Evolutionary conservation across 1,140 invertebrate genomes (phyloP), one percentile per base, ranked within the genome.

Genomic region (Gryon sp.): DNA sequence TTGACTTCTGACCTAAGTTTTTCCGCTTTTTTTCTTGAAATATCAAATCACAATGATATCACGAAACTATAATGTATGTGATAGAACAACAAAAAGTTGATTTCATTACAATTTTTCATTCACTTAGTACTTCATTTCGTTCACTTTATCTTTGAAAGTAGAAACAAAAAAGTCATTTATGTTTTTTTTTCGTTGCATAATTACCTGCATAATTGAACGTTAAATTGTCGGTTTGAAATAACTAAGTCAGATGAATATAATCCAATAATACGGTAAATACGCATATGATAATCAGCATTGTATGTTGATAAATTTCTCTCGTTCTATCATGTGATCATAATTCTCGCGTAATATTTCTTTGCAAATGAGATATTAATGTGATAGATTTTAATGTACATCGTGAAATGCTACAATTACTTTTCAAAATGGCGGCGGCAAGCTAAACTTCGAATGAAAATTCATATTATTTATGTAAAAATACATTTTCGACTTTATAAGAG

Each of bases 1-100:
- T 57, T 55, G 48, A 59, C 34, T 52, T 60, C 20, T 50, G 32
- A 36, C 41, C 22, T 24, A 22, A 18, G 2, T 12, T 46, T 30
- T 62, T 55, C 30, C 41, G 43, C 30, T 16, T 26, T 28, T 34
- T 22, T 15, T 68, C 16, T 43, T 32, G n/a, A 69, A 26, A 43
- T 69, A 50, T 41, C 24, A 26, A 48, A 45, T 30, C 28, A 0
- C 14, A 43, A 26, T 14, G 19, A 22, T 22, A 32, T 9, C 2
- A 52, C 11, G 9, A 30, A 15, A 36, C 38, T 18, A 28, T 28
- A 57, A 57, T 41, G 19, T 12, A 20, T 57, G n/a, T 11, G 6
- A 5, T 30, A 57, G 26, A 4, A 55, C 9, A 15, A 16, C 20
- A 26, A 24, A 53, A 36, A 32, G 7, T n/a, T 2, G 26, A 28